Conservation (phyloP, 2,113 vertebrate genomes). For the Anarhynchus alexandrinus region DNA sequence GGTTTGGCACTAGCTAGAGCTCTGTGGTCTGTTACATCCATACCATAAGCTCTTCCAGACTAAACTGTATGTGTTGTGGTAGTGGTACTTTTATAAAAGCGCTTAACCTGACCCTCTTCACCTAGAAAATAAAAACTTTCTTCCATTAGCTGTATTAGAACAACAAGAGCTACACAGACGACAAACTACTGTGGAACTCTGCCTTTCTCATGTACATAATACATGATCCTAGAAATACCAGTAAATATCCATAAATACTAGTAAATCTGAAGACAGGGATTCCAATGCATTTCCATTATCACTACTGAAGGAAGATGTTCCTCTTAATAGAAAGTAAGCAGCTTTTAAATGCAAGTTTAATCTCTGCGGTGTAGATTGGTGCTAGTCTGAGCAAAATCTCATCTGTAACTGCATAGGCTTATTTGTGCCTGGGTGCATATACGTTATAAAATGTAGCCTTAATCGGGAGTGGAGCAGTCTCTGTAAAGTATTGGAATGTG, state of each 20-base stretch:
- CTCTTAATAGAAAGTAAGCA: neutral
- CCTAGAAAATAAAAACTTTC: neutral
- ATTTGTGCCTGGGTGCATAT: neutral
- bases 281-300: neutral
- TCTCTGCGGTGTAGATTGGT: neutral
- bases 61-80: neutral
- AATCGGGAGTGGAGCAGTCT: neutral
- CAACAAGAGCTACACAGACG: neutral
- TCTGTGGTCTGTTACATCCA: neutral
- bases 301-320: neutral
- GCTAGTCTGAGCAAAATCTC: neutral
- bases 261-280: neutral
- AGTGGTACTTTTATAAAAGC: neutral
- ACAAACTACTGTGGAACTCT: neutral
- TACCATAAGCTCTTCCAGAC: neutral
- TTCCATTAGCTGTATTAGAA: neutral
- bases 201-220: neutral
- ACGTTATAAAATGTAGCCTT: neutral
- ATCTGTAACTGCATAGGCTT: neutral
- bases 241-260: neutral
- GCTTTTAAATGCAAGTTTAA: neutral
- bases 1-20: neutral
- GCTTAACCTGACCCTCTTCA: neutral
- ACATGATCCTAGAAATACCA: neutral
- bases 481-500: neutral